Conservation (phyloP, 2,797 vertebrate genomes). For the Cynodonichthys magdalenae region DNA sequence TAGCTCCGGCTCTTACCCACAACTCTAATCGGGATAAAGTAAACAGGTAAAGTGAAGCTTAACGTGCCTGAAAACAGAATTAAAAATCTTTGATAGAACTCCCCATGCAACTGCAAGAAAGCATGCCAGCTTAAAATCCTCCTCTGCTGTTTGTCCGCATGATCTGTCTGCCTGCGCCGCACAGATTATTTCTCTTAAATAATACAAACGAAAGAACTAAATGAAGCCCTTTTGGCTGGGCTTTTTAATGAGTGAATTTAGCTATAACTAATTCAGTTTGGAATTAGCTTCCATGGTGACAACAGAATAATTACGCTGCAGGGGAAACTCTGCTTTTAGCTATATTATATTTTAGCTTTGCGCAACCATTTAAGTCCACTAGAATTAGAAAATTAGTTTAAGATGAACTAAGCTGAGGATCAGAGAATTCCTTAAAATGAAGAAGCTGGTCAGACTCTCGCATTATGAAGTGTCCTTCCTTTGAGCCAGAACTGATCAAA, state of each 20-base stretch:
- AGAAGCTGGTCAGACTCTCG: conserved; percentile 14
- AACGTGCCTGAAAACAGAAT: background rate
- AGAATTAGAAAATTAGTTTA: conserved; percentile 7
- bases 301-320: background rate
- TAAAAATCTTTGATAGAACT: background rate
- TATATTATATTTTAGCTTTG: background rate
- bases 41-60: conserved; percentile 1
- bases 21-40: background rate
- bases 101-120: background rate
- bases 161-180: background rate
- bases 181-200: background rate
- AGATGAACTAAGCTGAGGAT: conserved; percentile 2
- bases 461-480: conserved; percentile 14
- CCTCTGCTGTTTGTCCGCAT: conserved; percentile 10
- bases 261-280: conserved; percentile 2
- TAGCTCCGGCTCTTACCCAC: background rate
- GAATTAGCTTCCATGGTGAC: background rate
- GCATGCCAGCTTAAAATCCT: conserved; percentile 1
- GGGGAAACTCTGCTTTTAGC: conserved; percentile 5
- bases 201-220: background rate
- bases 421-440: conserved; percentile 12
- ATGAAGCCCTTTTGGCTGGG: background rate
- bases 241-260: conserved; percentile 14
- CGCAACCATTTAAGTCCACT: conserved; percentile 7
- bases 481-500: conserved; percentile 28